Evolutionary conservation across 1,140 invertebrate genomes (phyloP), one percentile per base, ranked within the genome.

Genomic region (Pseudomyrmex pallidus): DNA sequence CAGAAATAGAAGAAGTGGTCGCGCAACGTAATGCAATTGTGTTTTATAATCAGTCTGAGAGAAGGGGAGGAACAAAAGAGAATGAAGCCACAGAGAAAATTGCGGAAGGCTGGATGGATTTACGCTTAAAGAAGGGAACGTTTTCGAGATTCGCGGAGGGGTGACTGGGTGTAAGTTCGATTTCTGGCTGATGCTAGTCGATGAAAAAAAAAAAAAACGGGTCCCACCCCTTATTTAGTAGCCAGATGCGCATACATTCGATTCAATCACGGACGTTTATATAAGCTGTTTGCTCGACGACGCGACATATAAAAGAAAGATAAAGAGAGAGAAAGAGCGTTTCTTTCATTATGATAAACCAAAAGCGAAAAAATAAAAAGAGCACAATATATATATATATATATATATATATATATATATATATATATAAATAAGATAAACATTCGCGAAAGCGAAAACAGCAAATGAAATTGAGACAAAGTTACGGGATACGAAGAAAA

Each of bases 241-340:
- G 90, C 89, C 90, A 90, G 89, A 90, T 90, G 90, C 88, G 90
- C 90, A 90, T 85, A 90, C 89, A 88, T 88, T 85, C 78, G 80
- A 89, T 90, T 86, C 88, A 90, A 90, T 90, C 90, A 89, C 74
- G 84, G 63, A 67, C 86, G 84, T 90, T 90, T 90, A 86, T 88
- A 88, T 86, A 90, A 90, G 84, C 86, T 86, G 90, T 90, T 90
- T 90, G 89, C 82, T 73, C 61, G 74, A 4, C 56, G 70, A 73
- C 44, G 59, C 74, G 63, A 66, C 35, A 35, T 35, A 7, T 44
- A 57, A 63, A 50, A 63, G 56, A 35, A 35, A 35, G 22, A 13
- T 25, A 54, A 2, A 59, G 62, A 17, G 12, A 10, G 64, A 13
- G 20, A 46, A 22, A 0, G 5, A 35, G 35, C 35, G 35, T 35